Percentiles rank a stretch among this genome's conserved stretches.
These are phyloP conservation scores for Drosophila neotestacea DNA, from an alignment of 2,888 invertebrate genomes.

Conservation along the genomic window DNA sequence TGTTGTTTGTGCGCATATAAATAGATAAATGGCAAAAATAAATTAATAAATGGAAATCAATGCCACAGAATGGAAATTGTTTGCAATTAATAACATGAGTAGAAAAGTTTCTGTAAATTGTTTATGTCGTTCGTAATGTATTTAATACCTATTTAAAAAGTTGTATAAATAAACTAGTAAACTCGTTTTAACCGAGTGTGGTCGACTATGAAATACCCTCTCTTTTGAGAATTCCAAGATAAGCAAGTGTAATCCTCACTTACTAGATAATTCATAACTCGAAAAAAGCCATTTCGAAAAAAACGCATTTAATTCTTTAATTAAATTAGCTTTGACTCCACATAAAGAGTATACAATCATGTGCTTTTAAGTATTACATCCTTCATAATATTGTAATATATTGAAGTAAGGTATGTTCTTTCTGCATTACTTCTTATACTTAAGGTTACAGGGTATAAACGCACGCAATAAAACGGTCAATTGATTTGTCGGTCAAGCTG, in stretches of 20 bases:
- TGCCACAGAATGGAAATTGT: conserved; percentile 34
- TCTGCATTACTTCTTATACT: background rate
- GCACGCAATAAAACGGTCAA: conserved; percentile 52
- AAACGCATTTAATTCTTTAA: too few relatives aligned
- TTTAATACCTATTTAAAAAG: conserved; percentile 34
- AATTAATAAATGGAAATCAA: conserved; percentile 47
- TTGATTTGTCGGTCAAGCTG: conserved; percentile 65
- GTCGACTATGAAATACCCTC: conserved; percentile 24
- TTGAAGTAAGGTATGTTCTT: background rate
- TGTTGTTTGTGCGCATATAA: conserved; percentile 44
- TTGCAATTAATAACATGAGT: conserved; percentile 22
- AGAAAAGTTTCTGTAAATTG: conserved; percentile 13
- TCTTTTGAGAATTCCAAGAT: background rate
- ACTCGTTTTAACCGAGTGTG: background rate
- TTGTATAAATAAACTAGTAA: conserved; percentile 22
- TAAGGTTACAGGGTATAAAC: conserved; percentile 29
- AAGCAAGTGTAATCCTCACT: too few relatives aligned
- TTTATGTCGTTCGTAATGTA: conserved; percentile 19
- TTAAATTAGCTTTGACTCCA: too few relatives aligned
- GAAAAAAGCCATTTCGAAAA: too few relatives aligned
- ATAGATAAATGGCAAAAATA: conserved; percentile 51
- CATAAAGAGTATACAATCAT: too few relatives aligned
- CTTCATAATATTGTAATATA: background rate
- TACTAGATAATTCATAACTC: too few relatives aligned
- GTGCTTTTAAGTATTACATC: too few relatives aligned